Evolutionary conservation across 2,113 vertebrate species (phyloP), one percentile per base, ranked within the genome.

Genomic region (Alouatta palliata): DNA sequence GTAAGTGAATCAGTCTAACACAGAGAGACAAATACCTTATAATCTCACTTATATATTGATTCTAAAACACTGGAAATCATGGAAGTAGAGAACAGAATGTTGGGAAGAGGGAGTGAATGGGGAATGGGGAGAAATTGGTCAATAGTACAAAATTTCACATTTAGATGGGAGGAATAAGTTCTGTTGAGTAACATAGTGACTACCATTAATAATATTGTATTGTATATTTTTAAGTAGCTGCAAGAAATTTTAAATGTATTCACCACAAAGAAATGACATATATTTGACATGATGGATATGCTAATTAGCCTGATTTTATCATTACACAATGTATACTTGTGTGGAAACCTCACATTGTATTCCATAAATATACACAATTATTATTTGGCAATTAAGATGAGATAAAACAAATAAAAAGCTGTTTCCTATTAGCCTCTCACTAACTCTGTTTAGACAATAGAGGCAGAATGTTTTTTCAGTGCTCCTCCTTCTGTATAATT

Each of bases 391-490:
- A 54, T 54, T 54, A 52, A n/a, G 54, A n/a, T 64, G 30, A 30
- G 61, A 80, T 13, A 54, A n/a, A 80, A 54, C 52, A 52, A 54
- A 80, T n/a, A 40, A 32, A 75, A 75, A 79, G 86, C 13, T 76
- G 35, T n/a, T 87, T 54, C 27, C 19, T 20, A 73, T n/a, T 35
- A 70, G 25, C 2, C 32, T 12, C 19, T 30, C 27, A n/a, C 23
- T 86, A 45, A 45, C n/a, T 68, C n/a, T 45, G 8, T 30, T n/a
- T 47, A 94, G 47, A 96, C 70, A 95, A 96, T 52, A 75, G 84
- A 94, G 49, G 77, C 47, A 87, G 88, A 70, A 77, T 82, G 58
- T 95, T 92, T 92, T 73, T 35, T 52, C 84, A 92, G 1, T 90
- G 90, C 64, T n/a, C 66, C 23, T 86, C n/a, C 52, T 43, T 94